Conservation (phyloP, 2,113 vertebrate genomes). For the Poecile atricapillus region DNA sequence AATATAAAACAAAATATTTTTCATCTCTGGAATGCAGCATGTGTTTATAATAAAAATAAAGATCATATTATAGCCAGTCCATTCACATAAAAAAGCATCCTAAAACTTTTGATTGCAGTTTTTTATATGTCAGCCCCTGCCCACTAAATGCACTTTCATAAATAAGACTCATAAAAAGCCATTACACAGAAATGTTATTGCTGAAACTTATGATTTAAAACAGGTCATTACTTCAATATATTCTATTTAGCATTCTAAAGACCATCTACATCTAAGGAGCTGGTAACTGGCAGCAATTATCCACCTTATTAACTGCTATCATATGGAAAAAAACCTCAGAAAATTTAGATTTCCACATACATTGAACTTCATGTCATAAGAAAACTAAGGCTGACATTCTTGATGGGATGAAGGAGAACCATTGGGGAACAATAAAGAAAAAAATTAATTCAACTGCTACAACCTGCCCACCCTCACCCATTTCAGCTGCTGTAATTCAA, state of each 20-base stretch:
- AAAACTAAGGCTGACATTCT: not conserved
- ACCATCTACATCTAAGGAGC: not conserved
- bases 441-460: not conserved
- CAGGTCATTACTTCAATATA: not conserved
- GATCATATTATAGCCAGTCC: not conserved
- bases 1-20: not conserved
- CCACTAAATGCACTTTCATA: not conserved
- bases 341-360: fast-evolving
- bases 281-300: not conserved
- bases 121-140: not conserved
- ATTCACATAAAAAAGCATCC: not conserved
- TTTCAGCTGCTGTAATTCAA: not conserved
- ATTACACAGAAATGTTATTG: not conserved
- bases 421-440: not conserved
- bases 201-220: not conserved
- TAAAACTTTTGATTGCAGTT: not conserved
- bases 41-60: not conserved
- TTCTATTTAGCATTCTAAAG: not conserved
- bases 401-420: not conserved
- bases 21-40: not conserved
- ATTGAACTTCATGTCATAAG: not conserved
- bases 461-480: not conserved
- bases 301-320: not conserved
- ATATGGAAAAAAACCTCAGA: fast-evolving
- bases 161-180: not conserved